These are phyloP conservation scores for Eupithecia centaureata DNA, from an alignment of 2,888 invertebrate genomes.

Conservation along the genomic window DNA sequence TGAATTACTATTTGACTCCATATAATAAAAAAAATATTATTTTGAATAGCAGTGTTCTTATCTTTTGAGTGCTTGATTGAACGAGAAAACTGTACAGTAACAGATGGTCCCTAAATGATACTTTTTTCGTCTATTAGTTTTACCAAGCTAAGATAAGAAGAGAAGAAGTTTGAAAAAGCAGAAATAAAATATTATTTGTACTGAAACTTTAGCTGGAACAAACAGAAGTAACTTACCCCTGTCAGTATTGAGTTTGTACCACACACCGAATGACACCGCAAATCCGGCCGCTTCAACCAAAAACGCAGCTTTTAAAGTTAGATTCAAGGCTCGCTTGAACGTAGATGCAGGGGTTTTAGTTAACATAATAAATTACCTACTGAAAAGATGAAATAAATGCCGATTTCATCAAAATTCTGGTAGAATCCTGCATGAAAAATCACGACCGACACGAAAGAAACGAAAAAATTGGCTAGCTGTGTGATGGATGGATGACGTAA, in stretches of 20 bases:
- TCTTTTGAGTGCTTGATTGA: neutral
- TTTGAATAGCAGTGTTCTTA: neutral
- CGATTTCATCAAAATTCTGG: slow-evolving; percentile 25
- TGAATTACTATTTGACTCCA: neutral
- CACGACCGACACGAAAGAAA: slow-evolving; percentile 3
- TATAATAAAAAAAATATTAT: neutral
- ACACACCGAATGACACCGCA: slow-evolving; percentile 85
- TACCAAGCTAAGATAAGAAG: too few relatives aligned
- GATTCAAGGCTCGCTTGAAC: slow-evolving; percentile 79
- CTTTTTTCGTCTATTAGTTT: neutral
- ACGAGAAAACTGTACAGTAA: neutral
- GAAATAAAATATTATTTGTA: neutral
- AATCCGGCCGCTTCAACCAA: slow-evolving; percentile 85
- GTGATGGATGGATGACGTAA: slow-evolving; percentile 52
- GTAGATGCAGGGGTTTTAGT: slow-evolving; percentile 85
- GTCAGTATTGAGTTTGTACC: slow-evolving; percentile 87
- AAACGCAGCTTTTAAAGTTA: slow-evolving; percentile 83
- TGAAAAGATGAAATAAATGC: slow-evolving; percentile 6
- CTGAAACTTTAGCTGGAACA: neutral
- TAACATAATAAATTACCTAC: slow-evolving; percentile 85
- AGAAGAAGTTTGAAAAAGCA: neutral
- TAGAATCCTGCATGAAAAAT: slow-evolving; percentile 20
- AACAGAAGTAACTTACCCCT: slow-evolving; percentile 82
- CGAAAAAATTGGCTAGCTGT: slow-evolving; percentile 27
- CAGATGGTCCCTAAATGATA: neutral